Evolutionary conservation across 2,888 invertebrate genomes (phyloP).

Genomic region (Nematopogon swammerdamellus): DNA sequence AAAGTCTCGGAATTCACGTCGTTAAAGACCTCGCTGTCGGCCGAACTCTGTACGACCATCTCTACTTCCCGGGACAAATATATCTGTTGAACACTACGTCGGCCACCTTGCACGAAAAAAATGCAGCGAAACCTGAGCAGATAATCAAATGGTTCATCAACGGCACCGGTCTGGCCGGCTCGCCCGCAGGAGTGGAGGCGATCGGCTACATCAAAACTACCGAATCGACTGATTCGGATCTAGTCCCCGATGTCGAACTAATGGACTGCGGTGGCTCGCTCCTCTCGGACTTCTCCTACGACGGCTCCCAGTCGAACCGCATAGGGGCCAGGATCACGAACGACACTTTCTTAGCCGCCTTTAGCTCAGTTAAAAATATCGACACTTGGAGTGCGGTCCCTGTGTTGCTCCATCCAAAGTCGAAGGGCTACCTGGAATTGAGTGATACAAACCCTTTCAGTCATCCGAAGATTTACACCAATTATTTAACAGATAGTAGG

Average conservation of each 20-base stretch:
- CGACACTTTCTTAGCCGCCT: slow-evolving; percentile 55
- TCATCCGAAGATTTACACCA: slow-evolving; percentile 73
- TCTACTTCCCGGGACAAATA: slow-evolving; percentile 50
- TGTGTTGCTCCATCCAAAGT: slow-evolving; percentile 71
- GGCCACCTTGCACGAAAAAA: slow-evolving; percentile 36
- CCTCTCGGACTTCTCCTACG: slow-evolving; percentile 53
- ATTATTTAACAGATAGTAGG: slow-evolving; percentile 69
- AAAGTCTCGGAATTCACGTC: slow-evolving; percentile 56
- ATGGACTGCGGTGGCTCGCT: slow-evolving; percentile 62
- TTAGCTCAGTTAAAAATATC: slow-evolving; percentile 45
- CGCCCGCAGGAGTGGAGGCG: slow-evolving; percentile 64
- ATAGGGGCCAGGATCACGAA: slow-evolving; percentile 56
- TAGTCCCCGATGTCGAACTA: slow-evolving; percentile 64
- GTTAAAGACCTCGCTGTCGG: slow-evolving; percentile 66
- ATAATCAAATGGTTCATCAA: slow-evolving; percentile 42
- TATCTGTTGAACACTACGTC: slow-evolving; percentile 41
- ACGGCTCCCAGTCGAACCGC: slow-evolving; percentile 46
- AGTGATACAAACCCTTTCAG: slow-evolving; percentile 71
- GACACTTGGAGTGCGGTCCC: slow-evolving; percentile 65
- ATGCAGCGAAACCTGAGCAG: slow-evolving; percentile 37
- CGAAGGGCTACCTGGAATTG: slow-evolving; percentile 67
- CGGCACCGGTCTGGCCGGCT: slow-evolving; percentile 54
- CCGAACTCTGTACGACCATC: slow-evolving; percentile 60
- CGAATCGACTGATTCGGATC: slow-evolving; percentile 46
- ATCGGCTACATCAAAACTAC: slow-evolving; percentile 61